Conservation (phyloP, 2,797 vertebrate genomes). For the Poecile montanus region DNA sequence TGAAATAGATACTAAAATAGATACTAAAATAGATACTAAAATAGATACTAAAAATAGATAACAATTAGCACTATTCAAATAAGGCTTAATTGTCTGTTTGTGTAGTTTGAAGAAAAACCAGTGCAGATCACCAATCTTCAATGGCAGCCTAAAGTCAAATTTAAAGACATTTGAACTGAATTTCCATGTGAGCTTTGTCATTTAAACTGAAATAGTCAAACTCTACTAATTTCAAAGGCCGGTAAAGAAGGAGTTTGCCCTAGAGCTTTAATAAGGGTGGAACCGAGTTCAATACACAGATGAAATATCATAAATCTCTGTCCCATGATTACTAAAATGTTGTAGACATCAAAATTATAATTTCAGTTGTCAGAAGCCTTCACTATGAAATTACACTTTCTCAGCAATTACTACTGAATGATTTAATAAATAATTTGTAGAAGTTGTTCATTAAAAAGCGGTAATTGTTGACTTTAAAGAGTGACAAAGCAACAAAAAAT, state of each 20-base stretch:
- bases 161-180: constrained; percentile 37
- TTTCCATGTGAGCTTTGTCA: constrained; percentile 34
- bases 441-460: constrained; percentile 22
- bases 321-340: neutral
- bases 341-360: neutral
- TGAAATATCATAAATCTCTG: constrained; percentile 38
- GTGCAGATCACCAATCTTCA: constrained; percentile 13
- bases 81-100: constrained; percentile 23
- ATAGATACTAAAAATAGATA: constrained; percentile 10
- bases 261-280: neutral
- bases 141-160: constrained; percentile 33
- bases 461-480: neutral
- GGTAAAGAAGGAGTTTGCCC: neutral
- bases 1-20: neutral
- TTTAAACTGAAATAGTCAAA: constrained; percentile 29
- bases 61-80: constrained; percentile 49
- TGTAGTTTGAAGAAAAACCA: constrained; percentile 44
- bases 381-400: neutral
- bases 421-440: neutral
- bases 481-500: neutral
- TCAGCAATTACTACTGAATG: neutral
- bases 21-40: constrained; percentile 10
- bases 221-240: constrained; percentile 27
- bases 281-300: neutral
- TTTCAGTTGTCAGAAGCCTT: constrained; percentile 25